Evolutionary conservation across 1,140 invertebrate species (phyloP).

Genomic region (Gryon sp.): DNA sequence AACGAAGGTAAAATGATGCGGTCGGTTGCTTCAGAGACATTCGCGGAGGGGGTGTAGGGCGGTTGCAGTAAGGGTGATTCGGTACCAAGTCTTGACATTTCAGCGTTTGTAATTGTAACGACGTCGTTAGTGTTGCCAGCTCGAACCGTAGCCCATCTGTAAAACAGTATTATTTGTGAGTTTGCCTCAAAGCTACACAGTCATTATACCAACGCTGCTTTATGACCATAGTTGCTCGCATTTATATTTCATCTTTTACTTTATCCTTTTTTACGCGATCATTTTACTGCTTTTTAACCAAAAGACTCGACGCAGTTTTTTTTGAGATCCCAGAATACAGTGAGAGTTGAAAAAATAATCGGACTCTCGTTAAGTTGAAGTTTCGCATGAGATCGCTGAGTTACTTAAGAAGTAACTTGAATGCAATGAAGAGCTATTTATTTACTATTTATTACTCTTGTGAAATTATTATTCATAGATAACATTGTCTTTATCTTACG

Average conservation of each 20-base stretch:
- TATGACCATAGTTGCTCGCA: conserved; percentile 60
- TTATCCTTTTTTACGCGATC: conserved; percentile 40
- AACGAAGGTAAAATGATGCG: conserved; percentile 63
- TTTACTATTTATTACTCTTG: too few species aligned
- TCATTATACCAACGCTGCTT: conserved; percentile 58
- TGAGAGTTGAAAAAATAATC: conserved; percentile 37
- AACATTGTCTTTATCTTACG: too few species aligned
- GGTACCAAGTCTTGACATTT: conserved; percentile 54
- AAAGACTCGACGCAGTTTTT: conserved; percentile 29
- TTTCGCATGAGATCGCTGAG: neutral
- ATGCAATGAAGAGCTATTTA: neutral
- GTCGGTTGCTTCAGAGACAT: conserved; percentile 53
- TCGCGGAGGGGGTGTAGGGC: conserved; percentile 9
- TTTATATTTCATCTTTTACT: conserved; percentile 45
- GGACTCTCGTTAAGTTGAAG: neutral
- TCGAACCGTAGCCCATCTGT: conserved; percentile 61
- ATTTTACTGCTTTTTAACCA: conserved; percentile 54
- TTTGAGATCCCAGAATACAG: conserved; percentile 13
- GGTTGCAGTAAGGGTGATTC: conserved; percentile 38
- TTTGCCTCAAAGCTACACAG: conserved; percentile 67
- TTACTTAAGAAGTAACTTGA: neutral
- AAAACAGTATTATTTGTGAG: conserved; percentile 71
- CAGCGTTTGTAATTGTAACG: conserved; percentile 68
- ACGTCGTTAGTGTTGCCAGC: conserved; percentile 68
- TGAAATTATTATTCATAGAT: neutral